Evolutionary conservation across 2,797 vertebrate species (phyloP).

Genomic region (Mastacembelus armatus): DNA sequence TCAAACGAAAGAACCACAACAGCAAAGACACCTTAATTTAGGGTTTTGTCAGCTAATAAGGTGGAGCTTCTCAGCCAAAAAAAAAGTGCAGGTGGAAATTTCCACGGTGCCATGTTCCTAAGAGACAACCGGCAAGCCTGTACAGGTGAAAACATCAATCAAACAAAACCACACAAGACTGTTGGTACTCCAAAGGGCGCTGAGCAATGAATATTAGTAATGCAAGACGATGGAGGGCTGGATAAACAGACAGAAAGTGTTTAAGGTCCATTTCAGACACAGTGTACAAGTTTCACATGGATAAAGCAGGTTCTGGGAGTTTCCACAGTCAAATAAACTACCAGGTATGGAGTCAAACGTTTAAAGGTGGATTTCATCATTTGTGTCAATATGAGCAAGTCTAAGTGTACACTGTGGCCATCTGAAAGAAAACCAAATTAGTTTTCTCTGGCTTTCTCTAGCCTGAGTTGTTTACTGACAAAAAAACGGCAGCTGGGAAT

Average conservation of each 20-base stretch:
- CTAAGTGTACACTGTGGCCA: too few species aligned
- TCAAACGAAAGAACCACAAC: background rate
- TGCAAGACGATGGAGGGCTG: conserved; percentile 23
- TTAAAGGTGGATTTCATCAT: too few species aligned
- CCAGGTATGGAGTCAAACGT: too few species aligned
- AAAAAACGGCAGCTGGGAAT: background rate
- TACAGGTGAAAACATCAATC: background rate
- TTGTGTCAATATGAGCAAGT: too few species aligned
- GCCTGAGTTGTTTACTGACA: background rate
- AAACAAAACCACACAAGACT: background rate
- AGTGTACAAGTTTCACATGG: conserved; percentile 15
- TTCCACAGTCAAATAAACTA: background rate
- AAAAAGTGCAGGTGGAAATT: conserved; percentile 10
- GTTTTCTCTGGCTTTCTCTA: too few species aligned
- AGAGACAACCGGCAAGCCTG: conserved; percentile 5
- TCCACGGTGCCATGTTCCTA: background rate
- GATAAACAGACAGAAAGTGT: conserved; percentile 21
- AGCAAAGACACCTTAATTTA: background rate
- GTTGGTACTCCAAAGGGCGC: too few species aligned
- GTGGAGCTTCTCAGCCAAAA: background rate
- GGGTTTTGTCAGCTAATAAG: background rate
- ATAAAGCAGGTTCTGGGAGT: conserved; percentile 1
- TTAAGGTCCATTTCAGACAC: too few species aligned
- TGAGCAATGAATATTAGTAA: too few species aligned
- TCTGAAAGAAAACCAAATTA: too few species aligned